These are phyloP conservation scores for Sarcophaga rosellei DNA, from an alignment of 2,888 invertebrate genomes.

Conservation along the genomic window DNA sequence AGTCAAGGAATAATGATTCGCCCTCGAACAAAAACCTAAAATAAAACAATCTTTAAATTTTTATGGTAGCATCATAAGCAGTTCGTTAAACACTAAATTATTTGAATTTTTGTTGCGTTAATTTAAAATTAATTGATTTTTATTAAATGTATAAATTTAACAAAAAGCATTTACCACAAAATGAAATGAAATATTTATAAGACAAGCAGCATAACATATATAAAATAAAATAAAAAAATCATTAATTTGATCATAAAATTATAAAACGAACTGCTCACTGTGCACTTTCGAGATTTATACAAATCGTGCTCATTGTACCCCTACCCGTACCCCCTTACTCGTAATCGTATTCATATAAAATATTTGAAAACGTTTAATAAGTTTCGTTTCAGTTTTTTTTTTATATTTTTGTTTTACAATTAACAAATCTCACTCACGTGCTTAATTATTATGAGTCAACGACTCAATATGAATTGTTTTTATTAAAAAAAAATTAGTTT, in stretches of 20 bases:
- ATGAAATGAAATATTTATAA: neutral
- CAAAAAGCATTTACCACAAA: neutral
- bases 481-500: too few species aligned
- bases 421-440: neutral
- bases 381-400: neutral
- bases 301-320: too few species aligned
- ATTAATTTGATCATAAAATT: neutral
- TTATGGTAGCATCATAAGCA: too few species aligned
- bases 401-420: neutral
- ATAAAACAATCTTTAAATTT: too few species aligned
- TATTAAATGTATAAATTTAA: neutral
- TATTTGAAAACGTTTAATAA: neutral
- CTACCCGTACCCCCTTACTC: too few species aligned
- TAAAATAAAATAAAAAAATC: neutral
- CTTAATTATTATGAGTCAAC: neutral
- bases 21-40: too few species aligned
- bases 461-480: neutral
- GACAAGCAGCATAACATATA: neutral
- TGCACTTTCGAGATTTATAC: neutral
- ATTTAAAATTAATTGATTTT: neutral
- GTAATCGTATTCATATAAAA: too few species aligned
- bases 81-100: neutral
- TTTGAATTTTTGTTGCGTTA: neutral
- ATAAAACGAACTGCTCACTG: neutral
- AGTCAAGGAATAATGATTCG: too few species aligned